These are phyloP conservation scores for Etheostoma cragini DNA, from an alignment of 2,113 vertebrate species.

Conservation along the genomic window DNA sequence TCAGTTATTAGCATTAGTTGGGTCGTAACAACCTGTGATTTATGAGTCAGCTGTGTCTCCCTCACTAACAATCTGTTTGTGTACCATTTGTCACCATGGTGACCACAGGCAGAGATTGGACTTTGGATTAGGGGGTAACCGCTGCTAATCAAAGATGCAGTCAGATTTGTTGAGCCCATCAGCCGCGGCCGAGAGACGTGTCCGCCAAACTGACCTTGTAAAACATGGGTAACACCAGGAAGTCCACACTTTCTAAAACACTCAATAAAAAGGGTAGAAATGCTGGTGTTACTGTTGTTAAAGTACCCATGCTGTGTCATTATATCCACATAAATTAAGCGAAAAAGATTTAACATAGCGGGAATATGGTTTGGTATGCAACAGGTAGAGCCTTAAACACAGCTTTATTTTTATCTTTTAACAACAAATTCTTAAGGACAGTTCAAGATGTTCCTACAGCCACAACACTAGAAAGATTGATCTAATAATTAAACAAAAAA, in stretches of 20 bases:
- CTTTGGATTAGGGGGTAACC: slow-evolving; percentile 59
- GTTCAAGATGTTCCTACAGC: too few species aligned
- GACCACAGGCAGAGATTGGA: slow-evolving; percentile 41
- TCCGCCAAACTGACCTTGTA: not conserved
- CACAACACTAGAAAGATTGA: not conserved
- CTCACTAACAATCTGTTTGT: slow-evolving; percentile 43
- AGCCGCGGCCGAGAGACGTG: not conserved
- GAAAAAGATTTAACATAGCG: not conserved
- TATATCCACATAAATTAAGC: too few species aligned
- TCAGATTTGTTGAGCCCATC: slow-evolving; percentile 24
- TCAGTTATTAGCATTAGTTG: slow-evolving; percentile 30
- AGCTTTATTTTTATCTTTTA: not conserved
- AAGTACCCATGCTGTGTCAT: not conserved
- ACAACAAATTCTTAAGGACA: too few species aligned
- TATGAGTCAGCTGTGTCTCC: slow-evolving; percentile 21
- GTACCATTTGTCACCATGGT: slow-evolving; percentile 53
- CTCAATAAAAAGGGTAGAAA: not conserved
- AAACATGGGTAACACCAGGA: not conserved
- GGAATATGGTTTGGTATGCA: not conserved
- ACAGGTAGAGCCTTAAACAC: not conserved
- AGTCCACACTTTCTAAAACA: not conserved
- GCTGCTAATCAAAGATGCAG: slow-evolving; percentile 47
- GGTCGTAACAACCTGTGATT: slow-evolving; percentile 33
- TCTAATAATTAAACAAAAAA: not conserved
- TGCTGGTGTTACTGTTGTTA: not conserved